A percentile compares a stretch with the other conserved stretches of the same genome.
Conservation (phyloP, 2,113 vertebrate species). For the Otocyon megalotis region DNA sequence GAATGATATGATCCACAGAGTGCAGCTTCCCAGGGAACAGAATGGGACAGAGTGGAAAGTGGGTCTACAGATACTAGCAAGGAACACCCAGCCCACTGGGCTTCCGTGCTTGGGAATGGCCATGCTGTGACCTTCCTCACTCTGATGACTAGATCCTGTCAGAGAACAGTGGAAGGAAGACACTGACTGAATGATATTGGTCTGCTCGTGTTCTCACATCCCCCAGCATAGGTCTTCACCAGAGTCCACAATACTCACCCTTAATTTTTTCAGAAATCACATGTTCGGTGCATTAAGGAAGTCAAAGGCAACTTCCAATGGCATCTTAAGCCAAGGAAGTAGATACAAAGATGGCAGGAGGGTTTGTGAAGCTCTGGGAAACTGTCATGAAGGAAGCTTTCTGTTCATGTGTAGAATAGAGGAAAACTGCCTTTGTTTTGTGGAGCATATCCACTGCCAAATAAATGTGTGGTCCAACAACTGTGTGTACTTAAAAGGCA, state of each 20-base stretch:
- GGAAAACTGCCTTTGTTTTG: slow-evolving; percentile 62
- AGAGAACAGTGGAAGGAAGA: background rate
- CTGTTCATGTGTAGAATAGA: background rate
- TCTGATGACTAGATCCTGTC: background rate
- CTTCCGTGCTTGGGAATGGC: background rate
- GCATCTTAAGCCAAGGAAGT: background rate
- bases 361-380: background rate
- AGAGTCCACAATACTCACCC: background rate
- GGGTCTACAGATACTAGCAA: background rate
- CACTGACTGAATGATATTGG: background rate
- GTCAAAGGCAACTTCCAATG: background rate
- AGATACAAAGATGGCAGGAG: background rate
- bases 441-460: background rate
- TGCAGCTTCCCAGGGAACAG: background rate
- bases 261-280: background rate
- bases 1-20: background rate
- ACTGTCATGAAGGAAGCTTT: background rate
- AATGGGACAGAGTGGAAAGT: background rate
- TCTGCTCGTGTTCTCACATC: background rate
- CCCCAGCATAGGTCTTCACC: background rate
- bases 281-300: background rate
- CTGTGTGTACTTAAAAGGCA: slow-evolving; percentile 33
- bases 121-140: background rate
- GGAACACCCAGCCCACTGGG: too few relatives aligned
- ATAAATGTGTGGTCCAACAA: slow-evolving; percentile 61